Percentiles rank a stretch among this genome's conserved stretches.
Evolutionary conservation across 2,113 vertebrate species (phyloP).

Genomic region (Orycteropus afer): DNA sequence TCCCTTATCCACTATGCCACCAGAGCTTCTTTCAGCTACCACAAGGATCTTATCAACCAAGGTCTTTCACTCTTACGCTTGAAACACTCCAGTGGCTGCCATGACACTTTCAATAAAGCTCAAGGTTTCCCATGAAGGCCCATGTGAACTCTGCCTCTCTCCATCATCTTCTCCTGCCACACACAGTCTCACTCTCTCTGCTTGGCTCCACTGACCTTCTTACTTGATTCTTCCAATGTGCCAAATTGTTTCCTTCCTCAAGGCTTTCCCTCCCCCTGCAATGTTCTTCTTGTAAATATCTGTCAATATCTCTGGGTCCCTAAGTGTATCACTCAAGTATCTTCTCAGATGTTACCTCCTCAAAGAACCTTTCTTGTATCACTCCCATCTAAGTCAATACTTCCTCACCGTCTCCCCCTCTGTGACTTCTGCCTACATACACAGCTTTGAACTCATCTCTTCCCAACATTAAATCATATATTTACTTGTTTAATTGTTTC

Average conservation of each 20-base stretch:
- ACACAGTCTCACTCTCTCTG: not conserved
- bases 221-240: not conserved
- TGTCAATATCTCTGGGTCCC: not conserved
- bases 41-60: not conserved
- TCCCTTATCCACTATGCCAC: no score
- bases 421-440: not conserved
- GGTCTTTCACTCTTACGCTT: not conserved
- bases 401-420: not conserved
- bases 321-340: not conserved
- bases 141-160: not conserved
- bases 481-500: not conserved
- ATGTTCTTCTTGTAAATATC: not conserved
- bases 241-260: not conserved
- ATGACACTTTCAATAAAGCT: not conserved
- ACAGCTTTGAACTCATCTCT: not conserved
- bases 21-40: no score
- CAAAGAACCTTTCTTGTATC: not conserved
- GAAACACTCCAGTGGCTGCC: not conserved
- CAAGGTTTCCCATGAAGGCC: not conserved
- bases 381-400: not conserved
- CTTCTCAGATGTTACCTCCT: not conserved
- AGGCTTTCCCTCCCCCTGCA: not conserved
- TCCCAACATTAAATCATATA: not conserved
- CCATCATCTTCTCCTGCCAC: not conserved
- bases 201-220: not conserved